Base-by-base conservation (phyloP, 2,888 invertebrate species). In the Drosophila tripunctata region DNA sequence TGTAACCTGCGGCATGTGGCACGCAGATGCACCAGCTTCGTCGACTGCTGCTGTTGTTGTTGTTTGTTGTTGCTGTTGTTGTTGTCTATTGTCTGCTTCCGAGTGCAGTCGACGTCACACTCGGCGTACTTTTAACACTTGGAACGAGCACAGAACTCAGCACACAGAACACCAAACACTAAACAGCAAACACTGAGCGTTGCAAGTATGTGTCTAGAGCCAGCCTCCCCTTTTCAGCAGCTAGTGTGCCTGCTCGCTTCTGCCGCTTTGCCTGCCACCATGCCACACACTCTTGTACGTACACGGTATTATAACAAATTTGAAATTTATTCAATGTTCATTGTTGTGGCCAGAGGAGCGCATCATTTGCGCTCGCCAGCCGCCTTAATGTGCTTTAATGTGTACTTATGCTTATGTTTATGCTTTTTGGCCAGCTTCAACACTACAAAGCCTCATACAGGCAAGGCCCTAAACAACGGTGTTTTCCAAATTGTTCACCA, bases 331-430 rank as follows among this genome's bases (percentile, higher is more conserved):
- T 82, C 87, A 84, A 62, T 67, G 75, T 52, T 61, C 78, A 83
- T 82, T 79, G 77, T 24, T 83, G 75, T 87, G 84, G 75, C 72
- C 81, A 87, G 81, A 84, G 85, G 69, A 87, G 81, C 85, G 87
- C 87, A 82, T 82, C 81, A 82, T 84, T 82, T 75, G 81, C 78
- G 72, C 52, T 41, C 35, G 36, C 48, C 63, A 27, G 70, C 67
- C 73, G 83, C 86, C 83, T 81, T 87, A 82, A 82, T 82, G 75
- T 80, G 84, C 85, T 87, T 87, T 82, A 82, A 82, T 82, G 73
- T 87, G 85, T 82, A 81, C 87, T 87, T 82, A 70, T 77, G 81
- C 64, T 76, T 62, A 45, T 69, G 70, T 62, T 66, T 62, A 56
- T 57, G 58, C 54, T 47, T 57, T 52, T 66, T 64, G 38, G 50